Conservation (phyloP, 2,888 invertebrate genomes). For the Eilema caniola region DNA sequence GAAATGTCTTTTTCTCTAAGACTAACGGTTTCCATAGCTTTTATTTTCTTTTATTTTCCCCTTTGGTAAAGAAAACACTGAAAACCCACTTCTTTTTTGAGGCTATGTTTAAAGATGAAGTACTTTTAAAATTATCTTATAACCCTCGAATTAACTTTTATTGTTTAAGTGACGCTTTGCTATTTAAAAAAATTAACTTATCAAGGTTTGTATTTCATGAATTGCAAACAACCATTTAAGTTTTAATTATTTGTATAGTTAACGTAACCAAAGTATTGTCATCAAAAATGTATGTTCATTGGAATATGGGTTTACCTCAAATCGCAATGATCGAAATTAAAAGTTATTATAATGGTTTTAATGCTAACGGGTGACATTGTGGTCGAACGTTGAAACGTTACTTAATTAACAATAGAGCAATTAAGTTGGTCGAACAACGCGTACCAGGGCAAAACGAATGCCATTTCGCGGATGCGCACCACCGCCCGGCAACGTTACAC, state of each 20-base stretch:
- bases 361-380: conserved; percentile 72
- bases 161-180: not conserved
- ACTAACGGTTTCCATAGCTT: conserved; percentile 16
- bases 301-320: conserved; percentile 36
- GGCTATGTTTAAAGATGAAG: conserved; percentile 19
- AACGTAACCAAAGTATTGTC: not conserved
- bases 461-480: conserved; percentile 65
- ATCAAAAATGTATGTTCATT: not conserved
- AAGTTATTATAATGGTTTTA: conserved; percentile 69
- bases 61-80: conserved; percentile 16
- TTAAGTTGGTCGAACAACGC: conserved; percentile 78
- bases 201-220: not conserved
- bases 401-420: conserved; percentile 87
- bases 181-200: conserved; percentile 5
- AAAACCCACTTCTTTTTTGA: conserved; percentile 16
- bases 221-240: no score
- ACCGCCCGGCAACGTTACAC: conserved; percentile 65
- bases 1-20: conserved; percentile 22
- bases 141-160: conserved; percentile 9
- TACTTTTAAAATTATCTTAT: conserved; percentile 8
- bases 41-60: conserved; percentile 13
- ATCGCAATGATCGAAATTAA: conserved; percentile 59
- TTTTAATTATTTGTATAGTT: not conserved
- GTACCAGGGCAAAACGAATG: conserved; percentile 77
- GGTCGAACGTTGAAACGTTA: conserved; percentile 79